These are phyloP conservation scores for Eupeodes luniger DNA, from an alignment of 2,888 invertebrate genomes.

Conservation along the genomic window DNA sequence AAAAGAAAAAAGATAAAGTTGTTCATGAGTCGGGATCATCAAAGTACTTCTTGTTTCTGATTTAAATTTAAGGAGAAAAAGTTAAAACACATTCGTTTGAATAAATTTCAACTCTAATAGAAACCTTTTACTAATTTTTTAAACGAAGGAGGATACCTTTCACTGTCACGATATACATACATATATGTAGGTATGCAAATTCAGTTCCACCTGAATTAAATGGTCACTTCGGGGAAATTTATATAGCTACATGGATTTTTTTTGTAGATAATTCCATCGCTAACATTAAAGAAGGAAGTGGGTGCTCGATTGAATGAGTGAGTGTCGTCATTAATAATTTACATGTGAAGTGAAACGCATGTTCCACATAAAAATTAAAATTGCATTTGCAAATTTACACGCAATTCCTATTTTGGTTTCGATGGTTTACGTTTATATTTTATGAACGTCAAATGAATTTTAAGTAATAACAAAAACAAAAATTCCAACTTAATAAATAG, in stretches of 20 bases:
- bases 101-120: too few species aligned
- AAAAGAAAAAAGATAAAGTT: not conserved
- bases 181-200: not conserved
- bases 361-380: constrained; percentile 60
- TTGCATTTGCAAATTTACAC: constrained; percentile 37
- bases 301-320: constrained; percentile 12
- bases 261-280: not conserved
- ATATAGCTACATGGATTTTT: not conserved
- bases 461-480: constrained; percentile 3
- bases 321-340: constrained; percentile 60
- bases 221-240: not conserved
- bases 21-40: not conserved
- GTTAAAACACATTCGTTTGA: not conserved
- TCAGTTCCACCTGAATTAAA: not conserved
- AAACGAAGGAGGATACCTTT: constrained; percentile 5
- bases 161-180: not conserved
- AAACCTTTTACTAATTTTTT: too few species aligned
- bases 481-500: not conserved
- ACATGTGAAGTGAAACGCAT: constrained; percentile 63
- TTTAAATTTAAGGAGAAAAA: too few species aligned
- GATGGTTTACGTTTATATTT: not conserved
- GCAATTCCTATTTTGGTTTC: constrained; percentile 13
- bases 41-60: not conserved
- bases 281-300: constrained; percentile 20
- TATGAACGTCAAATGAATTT: constrained; percentile 30